phyloP scores from a whole-genome alignment of 92 coral and sea anemone genomes.

The Isaurus tuberculatus region DNA sequence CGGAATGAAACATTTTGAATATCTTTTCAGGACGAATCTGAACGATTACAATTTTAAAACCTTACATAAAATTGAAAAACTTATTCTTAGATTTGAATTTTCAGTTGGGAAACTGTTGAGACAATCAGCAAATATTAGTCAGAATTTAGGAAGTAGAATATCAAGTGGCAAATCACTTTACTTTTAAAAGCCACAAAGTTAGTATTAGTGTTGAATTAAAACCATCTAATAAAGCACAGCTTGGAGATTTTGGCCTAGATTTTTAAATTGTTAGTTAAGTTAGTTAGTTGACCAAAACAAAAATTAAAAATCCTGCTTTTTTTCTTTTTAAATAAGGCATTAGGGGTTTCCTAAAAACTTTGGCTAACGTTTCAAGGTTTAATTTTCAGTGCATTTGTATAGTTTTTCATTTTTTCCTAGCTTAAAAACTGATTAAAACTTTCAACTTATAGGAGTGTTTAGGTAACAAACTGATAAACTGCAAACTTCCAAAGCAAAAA shows the following conservation, averaged over 20 bases:
- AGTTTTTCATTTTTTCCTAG: too few relatives aligned
- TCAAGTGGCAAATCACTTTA: neutral
- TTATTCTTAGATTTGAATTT: slow-evolving; percentile 32
- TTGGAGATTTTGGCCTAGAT: neutral
- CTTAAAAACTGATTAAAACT: neutral
- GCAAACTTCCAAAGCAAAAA: neutral
- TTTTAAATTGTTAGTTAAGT: neutral
- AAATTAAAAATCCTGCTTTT: neutral
- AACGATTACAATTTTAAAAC: neutral
- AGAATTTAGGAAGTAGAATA: neutral
- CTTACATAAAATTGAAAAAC: neutral
- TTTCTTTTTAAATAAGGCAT: neutral
- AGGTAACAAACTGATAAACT: neutral
- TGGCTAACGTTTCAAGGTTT: neutral
- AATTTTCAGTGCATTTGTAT: neutral
- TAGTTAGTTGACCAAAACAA: neutral
- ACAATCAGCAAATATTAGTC: neutral
- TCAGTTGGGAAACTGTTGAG: slow-evolving; percentile 18
- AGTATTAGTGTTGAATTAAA: too few relatives aligned
- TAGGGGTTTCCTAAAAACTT: neutral
- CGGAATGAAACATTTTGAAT: neutral
- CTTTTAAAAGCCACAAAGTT: neutral
- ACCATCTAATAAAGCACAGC: neutral
- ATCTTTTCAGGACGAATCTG: neutral
- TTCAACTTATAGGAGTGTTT: neutral